A percentile compares a stretch with the other conserved stretches of the same genome.
These are phyloP conservation scores for Argyrosomus regius DNA, from an alignment of 2,797 vertebrate genomes.

Conservation along the genomic window DNA sequence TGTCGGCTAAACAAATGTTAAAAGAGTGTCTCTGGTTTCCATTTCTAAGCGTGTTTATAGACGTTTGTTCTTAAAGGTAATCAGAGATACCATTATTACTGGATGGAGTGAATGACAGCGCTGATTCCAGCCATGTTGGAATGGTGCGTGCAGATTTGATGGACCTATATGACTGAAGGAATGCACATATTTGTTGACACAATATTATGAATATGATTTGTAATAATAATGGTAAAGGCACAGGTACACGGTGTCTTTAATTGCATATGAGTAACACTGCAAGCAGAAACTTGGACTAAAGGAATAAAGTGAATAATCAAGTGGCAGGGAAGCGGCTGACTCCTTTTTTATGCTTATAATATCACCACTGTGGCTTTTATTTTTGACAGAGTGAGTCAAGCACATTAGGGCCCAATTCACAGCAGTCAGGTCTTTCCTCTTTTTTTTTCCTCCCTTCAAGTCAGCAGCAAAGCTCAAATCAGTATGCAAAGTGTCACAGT, in stretches of 20 bases:
- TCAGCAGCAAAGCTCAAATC: slow-evolving; percentile 66
- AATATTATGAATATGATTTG: too few relatives aligned
- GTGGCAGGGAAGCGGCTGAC: neutral
- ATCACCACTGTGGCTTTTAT: slow-evolving; percentile 39
- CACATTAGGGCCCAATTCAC: slow-evolving; percentile 50
- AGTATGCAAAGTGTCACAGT: slow-evolving; percentile 75
- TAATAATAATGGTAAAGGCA: neutral
- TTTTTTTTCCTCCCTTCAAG: slow-evolving; percentile 51
- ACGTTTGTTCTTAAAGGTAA: neutral
- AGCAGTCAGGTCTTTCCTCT: slow-evolving; percentile 43
- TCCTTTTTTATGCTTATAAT: slow-evolving; percentile 5
- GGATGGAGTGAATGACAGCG: neutral
- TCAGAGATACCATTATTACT: neutral
- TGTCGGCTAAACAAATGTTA: neutral
- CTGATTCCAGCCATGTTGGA: too few relatives aligned
- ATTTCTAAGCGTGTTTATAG: neutral
- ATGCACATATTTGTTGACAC: too few relatives aligned
- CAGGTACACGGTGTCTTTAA: neutral
- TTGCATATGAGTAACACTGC: neutral
- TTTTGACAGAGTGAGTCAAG: slow-evolving; percentile 42
- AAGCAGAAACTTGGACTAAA: neutral
- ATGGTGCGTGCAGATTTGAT: neutral
- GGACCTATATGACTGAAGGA: neutral
- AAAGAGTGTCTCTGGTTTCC: neutral
- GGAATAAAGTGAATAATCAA: slow-evolving; percentile 8